phyloP scores from a whole-genome alignment of 2,113 vertebrate genomes.

The Piprites chloris region DNA sequence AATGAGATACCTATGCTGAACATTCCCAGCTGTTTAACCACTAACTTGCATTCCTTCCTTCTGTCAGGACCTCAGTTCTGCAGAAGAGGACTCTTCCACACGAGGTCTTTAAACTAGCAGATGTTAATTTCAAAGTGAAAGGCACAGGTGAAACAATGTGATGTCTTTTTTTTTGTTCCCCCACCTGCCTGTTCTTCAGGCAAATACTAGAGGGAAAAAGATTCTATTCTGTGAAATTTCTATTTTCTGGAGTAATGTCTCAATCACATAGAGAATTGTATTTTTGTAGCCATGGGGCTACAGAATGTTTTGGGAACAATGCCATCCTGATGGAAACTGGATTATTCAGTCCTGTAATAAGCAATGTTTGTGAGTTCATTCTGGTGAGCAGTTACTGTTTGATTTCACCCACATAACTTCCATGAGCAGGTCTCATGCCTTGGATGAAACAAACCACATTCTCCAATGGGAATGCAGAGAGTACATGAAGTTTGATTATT shows the following conservation, averaged over 20 bases:
- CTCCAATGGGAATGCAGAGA: not conserved
- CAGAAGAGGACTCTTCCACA: not conserved
- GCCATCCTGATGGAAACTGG: not conserved
- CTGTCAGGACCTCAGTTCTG: not conserved
- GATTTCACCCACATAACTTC: conserved; percentile 13
- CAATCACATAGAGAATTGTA: not conserved
- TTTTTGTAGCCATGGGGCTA: not conserved
- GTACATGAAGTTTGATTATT: not conserved
- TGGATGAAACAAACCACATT: conserved; percentile 2
- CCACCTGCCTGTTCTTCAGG: not conserved
- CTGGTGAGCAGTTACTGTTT: not conserved
- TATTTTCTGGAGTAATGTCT: not conserved
- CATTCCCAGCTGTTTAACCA: not conserved
- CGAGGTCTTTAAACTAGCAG: not conserved
- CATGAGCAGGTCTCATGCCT: not conserved
- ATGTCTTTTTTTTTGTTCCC: not conserved
- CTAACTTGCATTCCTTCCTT: not conserved
- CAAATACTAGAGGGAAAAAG: not conserved
- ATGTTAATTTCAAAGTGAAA: not conserved
- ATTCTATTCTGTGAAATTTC: not conserved
- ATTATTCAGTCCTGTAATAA: not conserved
- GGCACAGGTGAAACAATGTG: not conserved
- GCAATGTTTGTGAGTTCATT: not conserved
- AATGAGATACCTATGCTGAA: not conserved
- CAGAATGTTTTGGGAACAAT: not conserved